These are phyloP conservation scores for Melanostigma gelatinosum DNA, from an alignment of 2,113 vertebrate genomes.

Conservation along the genomic window DNA sequence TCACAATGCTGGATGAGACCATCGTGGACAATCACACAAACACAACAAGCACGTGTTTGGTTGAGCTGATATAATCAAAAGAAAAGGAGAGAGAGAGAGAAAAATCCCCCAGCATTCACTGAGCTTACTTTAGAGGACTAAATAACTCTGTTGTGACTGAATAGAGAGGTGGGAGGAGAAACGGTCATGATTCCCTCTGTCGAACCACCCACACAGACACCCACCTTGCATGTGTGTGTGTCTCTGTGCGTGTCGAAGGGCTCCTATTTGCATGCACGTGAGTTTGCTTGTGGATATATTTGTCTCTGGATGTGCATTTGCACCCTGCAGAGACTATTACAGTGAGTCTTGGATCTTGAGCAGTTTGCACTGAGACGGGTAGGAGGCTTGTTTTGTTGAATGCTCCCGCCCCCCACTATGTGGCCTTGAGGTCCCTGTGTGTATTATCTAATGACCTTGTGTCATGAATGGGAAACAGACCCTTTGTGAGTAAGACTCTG, in stretches of 20 bases:
- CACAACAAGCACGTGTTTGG: neutral
- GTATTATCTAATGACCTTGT: slow-evolving; percentile 79
- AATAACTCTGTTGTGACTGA: slow-evolving; percentile 46
- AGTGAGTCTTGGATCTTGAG: slow-evolving; percentile 13
- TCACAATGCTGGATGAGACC: neutral
- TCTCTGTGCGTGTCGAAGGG: slow-evolving; percentile 2
- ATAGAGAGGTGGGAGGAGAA: slow-evolving; percentile 29
- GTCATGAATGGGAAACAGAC: slow-evolving; percentile 78
- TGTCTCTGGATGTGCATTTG: slow-evolving; percentile 29
- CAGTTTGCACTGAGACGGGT: slow-evolving; percentile 36
- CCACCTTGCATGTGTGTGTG: slow-evolving; percentile 1
- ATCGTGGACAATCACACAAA: neutral
- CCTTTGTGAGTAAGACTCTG: slow-evolving; percentile 61
- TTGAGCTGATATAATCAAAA: neutral
- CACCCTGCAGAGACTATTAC: slow-evolving; percentile 36
- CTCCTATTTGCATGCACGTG: slow-evolving; percentile 7
- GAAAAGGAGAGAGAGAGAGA: neutral
- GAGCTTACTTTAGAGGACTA: slow-evolving; percentile 33
- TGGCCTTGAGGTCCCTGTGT: slow-evolving; percentile 70
- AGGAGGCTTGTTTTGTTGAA: slow-evolving; percentile 55
- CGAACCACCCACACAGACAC: slow-evolving; percentile 38
- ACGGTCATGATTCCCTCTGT: slow-evolving; percentile 59
- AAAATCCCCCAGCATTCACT: slow-evolving; percentile 34
- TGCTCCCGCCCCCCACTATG: slow-evolving; percentile 53
- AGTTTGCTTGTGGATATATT: slow-evolving; percentile 33